A percentile compares a stretch with the other conserved stretches of the same genome.
These are phyloP conservation scores for Ephestia elutella DNA, from an alignment of 1,140 invertebrate species.

Conservation along the genomic window DNA sequence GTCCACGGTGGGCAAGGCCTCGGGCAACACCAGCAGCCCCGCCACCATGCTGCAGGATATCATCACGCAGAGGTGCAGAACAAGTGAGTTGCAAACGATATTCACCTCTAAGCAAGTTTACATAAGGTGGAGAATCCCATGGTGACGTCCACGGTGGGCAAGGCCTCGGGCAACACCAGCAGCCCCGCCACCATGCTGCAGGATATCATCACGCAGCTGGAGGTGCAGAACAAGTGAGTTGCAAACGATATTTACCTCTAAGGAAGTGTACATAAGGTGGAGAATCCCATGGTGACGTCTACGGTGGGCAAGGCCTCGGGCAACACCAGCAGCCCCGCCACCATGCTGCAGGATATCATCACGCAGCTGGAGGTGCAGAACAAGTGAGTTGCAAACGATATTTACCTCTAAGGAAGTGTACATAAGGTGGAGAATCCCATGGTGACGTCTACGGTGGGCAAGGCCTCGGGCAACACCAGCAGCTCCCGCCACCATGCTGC, in stretches of 20 bases:
- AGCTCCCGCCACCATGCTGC: constrained; percentile 70
- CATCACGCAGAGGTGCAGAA: constrained; percentile 40
- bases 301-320: constrained; percentile 70
- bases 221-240: too few relatives aligned
- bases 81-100: too few relatives aligned
- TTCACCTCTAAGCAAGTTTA: too few relatives aligned
- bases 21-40: constrained; percentile 58
- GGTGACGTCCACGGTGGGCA: constrained; percentile 69
- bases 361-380: constrained; percentile 77
- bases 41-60: constrained; percentile 75
- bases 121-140: constrained; percentile 27
- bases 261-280: too few relatives aligned
- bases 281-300: constrained; percentile 54
- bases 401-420: too few relatives aligned
- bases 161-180: constrained; percentile 58
- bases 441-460: constrained; percentile 69
- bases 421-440: constrained; percentile 27
- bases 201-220: constrained; percentile 73
- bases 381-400: constrained; percentile 69
- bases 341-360: constrained; percentile 77
- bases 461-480: constrained; percentile 58
- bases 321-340: constrained; percentile 53
- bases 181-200: constrained; percentile 73
- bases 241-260: too few relatives aligned
- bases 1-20: constrained; percentile 69